Percentiles rank a stretch among this genome's conserved stretches.
phyloP scores from a whole-genome alignment of 2,888 invertebrate genomes.

The Eubasilissa splendida region DNA sequence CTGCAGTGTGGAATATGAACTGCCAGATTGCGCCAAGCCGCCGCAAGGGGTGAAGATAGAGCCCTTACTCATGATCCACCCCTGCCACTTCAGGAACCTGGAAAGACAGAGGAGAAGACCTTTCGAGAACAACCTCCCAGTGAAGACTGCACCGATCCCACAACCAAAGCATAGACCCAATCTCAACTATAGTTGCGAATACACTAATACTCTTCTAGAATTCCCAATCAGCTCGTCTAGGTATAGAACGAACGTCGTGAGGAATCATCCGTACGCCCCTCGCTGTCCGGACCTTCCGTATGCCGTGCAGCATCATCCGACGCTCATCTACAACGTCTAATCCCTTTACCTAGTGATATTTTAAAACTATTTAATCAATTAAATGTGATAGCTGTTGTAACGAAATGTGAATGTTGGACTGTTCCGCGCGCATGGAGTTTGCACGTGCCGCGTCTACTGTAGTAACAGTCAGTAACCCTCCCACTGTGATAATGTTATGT shows the following conservation, averaged over 20 bases:
- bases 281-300: constrained; percentile 47
- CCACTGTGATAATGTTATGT: constrained; percentile 30
- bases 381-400: constrained; percentile 47
- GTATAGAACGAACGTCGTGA: constrained; percentile 28
- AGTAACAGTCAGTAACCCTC: constrained; percentile 6
- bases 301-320: constrained; percentile 44
- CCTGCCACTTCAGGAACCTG: constrained; percentile 82
- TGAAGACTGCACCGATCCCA: constrained; percentile 14
- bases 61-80: constrained; percentile 83
- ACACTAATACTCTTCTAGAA: constrained; percentile 30
- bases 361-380: constrained; percentile 34
- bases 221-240: constrained; percentile 32
- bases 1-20: constrained; percentile 83
- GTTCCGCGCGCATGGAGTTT: constrained; percentile 13
- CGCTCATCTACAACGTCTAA: constrained; percentile 52
- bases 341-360: background rate
- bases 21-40: constrained; percentile 82
- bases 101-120: constrained; percentile 79
- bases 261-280: constrained; percentile 49
- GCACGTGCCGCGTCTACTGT: constrained; percentile 5
- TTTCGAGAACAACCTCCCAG: constrained; percentile 79
- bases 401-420: constrained; percentile 32
- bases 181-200: constrained; percentile 48
- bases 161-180: constrained; percentile 39
- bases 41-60: constrained; percentile 79